These are phyloP conservation scores for Polymixis lichenea DNA, from an alignment of 2,888 invertebrate genomes.

Conservation along the genomic window DNA sequence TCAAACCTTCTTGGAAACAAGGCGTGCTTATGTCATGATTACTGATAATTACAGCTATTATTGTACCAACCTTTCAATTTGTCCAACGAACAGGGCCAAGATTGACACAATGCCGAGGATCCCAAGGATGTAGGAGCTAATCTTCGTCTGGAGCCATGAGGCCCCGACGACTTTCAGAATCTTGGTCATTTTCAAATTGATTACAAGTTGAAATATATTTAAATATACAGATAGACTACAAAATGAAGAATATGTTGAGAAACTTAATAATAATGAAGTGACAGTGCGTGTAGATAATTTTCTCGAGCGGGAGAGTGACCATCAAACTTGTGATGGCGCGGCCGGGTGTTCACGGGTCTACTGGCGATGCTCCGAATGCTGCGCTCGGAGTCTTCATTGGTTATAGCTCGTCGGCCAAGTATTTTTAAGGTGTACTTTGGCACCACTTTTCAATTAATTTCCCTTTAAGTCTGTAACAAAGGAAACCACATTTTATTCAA, in stretches of 20 bases:
- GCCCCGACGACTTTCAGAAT: slow-evolving; percentile 95
- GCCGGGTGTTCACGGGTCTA: slow-evolving; percentile 79
- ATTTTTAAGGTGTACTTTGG: slow-evolving; percentile 73
- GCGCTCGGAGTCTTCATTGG: slow-evolving; percentile 82
- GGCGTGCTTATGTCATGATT: background rate
- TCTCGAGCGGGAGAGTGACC: slow-evolving; percentile 85
- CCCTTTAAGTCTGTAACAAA: slow-evolving; percentile 86
- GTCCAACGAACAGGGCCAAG: slow-evolving; percentile 92
- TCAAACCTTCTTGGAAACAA: no score
- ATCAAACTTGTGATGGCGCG: slow-evolving; percentile 83
- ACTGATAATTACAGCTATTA: slow-evolving; percentile 16
- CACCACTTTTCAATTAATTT: slow-evolving; percentile 76
- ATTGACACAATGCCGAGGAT: slow-evolving; percentile 93
- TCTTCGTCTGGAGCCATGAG: slow-evolving; percentile 94
- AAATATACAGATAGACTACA: slow-evolving; percentile 79
- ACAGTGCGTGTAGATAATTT: slow-evolving; percentile 87
- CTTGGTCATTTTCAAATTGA: slow-evolving; percentile 83
- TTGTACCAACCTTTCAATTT: slow-evolving; percentile 91
- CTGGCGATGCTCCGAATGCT: slow-evolving; percentile 73
- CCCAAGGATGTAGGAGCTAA: slow-evolving; percentile 93
- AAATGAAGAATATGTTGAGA: slow-evolving; percentile 88
- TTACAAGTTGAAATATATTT: slow-evolving; percentile 56
- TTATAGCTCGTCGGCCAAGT: slow-evolving; percentile 70
- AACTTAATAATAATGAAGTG: slow-evolving; percentile 91
- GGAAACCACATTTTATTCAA: slow-evolving; percentile 37